phyloP scores from a whole-genome alignment of 2,113 vertebrate species.

The Castor canadensis region DNA sequence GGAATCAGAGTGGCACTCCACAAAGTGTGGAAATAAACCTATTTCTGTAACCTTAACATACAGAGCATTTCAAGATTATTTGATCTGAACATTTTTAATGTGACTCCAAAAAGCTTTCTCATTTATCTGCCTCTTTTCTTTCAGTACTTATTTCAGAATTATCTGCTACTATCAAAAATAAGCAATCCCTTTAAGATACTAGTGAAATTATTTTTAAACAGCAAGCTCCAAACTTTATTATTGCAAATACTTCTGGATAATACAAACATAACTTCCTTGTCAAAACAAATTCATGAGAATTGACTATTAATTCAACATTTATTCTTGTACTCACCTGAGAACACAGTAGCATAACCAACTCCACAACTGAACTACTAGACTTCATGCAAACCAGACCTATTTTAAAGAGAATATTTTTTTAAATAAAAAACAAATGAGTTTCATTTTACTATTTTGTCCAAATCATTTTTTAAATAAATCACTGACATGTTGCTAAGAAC shows the following conservation, averaged over 20 bases:
- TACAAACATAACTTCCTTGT: not conserved
- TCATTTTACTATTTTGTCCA: conserved; percentile 25
- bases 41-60: conserved; percentile 76
- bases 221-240: not conserved
- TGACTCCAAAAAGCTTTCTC: conserved; percentile 35
- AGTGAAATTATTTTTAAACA: conserved; percentile 4
- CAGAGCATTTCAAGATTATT: conserved; percentile 53
- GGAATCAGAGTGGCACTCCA: conserved; percentile 61
- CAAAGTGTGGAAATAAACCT: conserved; percentile 77
- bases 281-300: conserved; percentile 84
- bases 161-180: conserved; percentile 12
- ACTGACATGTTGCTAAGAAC: not conserved
- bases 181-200: not conserved
- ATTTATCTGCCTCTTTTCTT: not conserved
- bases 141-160: not conserved
- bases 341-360: conserved; percentile 98
- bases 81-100: conserved; percentile 40
- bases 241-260: not conserved
- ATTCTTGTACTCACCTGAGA: conserved; percentile 92
- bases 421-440: conserved; percentile 45
- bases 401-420: conserved; percentile 58
- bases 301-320: conserved; percentile 10
- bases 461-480: conserved; percentile 5
- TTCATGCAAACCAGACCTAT: conserved; percentile 98
- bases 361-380: conserved; percentile 99